Percentiles rank a stretch among this genome's conserved stretches.
Conservation (phyloP, 2,888 invertebrate species). For the Andricus curvator region DNA sequence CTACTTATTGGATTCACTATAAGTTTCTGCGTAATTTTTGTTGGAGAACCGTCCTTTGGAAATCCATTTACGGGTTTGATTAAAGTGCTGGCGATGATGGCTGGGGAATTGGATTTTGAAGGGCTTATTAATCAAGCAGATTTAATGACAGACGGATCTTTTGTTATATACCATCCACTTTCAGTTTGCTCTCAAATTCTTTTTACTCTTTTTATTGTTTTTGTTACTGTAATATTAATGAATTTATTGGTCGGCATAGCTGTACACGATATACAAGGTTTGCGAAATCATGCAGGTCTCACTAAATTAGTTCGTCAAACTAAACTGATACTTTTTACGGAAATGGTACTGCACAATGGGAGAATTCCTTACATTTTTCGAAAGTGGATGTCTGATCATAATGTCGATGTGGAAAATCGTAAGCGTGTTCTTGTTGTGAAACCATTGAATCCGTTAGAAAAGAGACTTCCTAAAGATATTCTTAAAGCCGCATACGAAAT, state of each 20-base stretch:
- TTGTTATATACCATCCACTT: constrained; percentile 72
- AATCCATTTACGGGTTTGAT: constrained; percentile 75
- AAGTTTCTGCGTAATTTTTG: constrained; percentile 78
- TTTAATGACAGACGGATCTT: constrained; percentile 63
- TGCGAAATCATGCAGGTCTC: constrained; percentile 78
- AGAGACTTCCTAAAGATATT: constrained; percentile 77
- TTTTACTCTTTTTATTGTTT: constrained; percentile 75
- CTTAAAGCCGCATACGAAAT: constrained; percentile 77
- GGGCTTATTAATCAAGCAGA: constrained; percentile 72
- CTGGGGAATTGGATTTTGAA: constrained; percentile 76
- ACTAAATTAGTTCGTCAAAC: constrained; percentile 79
- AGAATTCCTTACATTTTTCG: constrained; percentile 75
- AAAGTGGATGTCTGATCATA: constrained; percentile 76
- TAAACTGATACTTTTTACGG: constrained; percentile 78
- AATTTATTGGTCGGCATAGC: constrained; percentile 77
- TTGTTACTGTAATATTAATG: constrained; percentile 77
- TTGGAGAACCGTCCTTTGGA: constrained; percentile 72
- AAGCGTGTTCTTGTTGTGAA: constrained; percentile 78
- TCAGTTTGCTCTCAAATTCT: constrained; percentile 75
- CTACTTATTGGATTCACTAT: constrained; percentile 78
- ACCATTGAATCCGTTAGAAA: constrained; percentile 78
- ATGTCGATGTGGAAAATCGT: constrained; percentile 75
- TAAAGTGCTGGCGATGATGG: constrained; percentile 77
- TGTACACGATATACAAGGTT: constrained; percentile 77
- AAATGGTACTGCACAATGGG: constrained; percentile 77